Base-by-base conservation (phyloP, 2,888 invertebrate genomes). In the Neria commutata region DNA sequence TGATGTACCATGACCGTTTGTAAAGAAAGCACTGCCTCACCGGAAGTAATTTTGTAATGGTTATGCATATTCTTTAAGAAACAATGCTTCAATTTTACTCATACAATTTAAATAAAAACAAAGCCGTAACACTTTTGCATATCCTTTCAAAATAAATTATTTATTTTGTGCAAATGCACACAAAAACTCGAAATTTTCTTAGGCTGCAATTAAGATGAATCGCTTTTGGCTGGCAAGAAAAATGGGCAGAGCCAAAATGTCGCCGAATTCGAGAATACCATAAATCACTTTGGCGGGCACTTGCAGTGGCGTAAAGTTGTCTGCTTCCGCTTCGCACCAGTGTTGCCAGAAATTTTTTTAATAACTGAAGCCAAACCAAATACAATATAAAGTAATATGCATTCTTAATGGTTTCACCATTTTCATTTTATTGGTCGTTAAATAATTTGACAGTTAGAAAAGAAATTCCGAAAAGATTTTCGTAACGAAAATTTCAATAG, bases 231-330 rank as follows among this genome's bases (percentile, higher is more conserved):
- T n/a, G n/a, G n/a, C n/a, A 14, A 14, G n/a, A 37, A 11, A 37
- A 37, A 37, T 37, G 37, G n/a, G n/a, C n/a, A n/a, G n/a, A n/a
- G n/a, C n/a, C 37, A 37, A 37, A 37, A 37, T 37, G 37, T 37
- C 37, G 37, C 37, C n/a, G n/a, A 37, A 37, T 37, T 37, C 3
- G n/a, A 37, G n/a, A 37, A 37, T 14, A n/a, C n/a, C 6, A n/a
- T 37, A 37, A 37, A 37, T 37, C 37, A 37, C 37, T 29, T 29
- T 29, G 29, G 29, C 37, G n/a, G 8, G 37, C 37, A 37, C 11
- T 37, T 14, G 37, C 11, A 14, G 10, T 37, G 37, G 37, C 37
- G 29, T 29, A 29, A 29, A 29, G 29, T 29, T 37, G n/a, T 37
- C 8, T n/a, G n/a, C 37, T 37, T 37, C 37, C 37, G 37, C 10